Percentiles rank a stretch among this genome's conserved stretches.
Evolutionary conservation across 2,888 invertebrate genomes (phyloP).

Genomic region (Cyclophora punctaria): DNA sequence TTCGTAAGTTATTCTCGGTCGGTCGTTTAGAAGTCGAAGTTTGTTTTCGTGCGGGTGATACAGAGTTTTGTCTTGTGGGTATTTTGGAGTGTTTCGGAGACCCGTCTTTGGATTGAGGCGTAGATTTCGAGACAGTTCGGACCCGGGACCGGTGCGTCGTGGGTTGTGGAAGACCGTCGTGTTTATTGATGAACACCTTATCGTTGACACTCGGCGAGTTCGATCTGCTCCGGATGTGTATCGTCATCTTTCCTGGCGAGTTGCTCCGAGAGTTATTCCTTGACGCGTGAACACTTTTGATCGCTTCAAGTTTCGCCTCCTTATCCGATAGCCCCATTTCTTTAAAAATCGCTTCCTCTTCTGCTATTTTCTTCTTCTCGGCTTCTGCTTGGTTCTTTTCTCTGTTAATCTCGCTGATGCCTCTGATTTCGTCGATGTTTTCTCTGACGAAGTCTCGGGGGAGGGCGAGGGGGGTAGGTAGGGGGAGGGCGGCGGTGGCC

Average conservation of each 20-base stretch:
- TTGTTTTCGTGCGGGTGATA: slow-evolving; percentile 54
- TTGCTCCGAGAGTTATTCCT: slow-evolving; percentile 18
- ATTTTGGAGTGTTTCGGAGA: slow-evolving; percentile 69
- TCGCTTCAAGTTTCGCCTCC: slow-evolving; percentile 33
- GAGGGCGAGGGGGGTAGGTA: slow-evolving; percentile 42
- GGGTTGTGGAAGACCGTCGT: slow-evolving; percentile 41
- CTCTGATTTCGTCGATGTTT: slow-evolving; percentile 67
- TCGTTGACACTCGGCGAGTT: slow-evolving; percentile 49
- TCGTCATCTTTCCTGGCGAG: slow-evolving; percentile 11
- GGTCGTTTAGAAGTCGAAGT: slow-evolving; percentile 34
- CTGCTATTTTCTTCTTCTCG: slow-evolving; percentile 53
- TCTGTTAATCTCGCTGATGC: slow-evolving; percentile 64
- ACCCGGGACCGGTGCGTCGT: slow-evolving; percentile 52
- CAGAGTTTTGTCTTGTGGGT: slow-evolving; percentile 63
- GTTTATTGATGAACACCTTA: slow-evolving; percentile 41
- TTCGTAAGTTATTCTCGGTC: slow-evolving; percentile 41
- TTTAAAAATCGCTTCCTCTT: slow-evolving; percentile 62
- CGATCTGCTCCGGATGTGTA: slow-evolving; percentile 57
- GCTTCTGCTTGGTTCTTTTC: slow-evolving; percentile 66
- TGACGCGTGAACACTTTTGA: slow-evolving; percentile 34
- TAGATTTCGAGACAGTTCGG: slow-evolving; percentile 53
- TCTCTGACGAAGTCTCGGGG: slow-evolving; percentile 66
- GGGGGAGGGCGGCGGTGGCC: slow-evolving; percentile 53
- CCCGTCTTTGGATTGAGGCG: slow-evolving; percentile 64
- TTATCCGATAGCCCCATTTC: slow-evolving; percentile 66